phyloP scores from a whole-genome alignment of 2,113 vertebrate genomes.

The Pteropus alecto region DNA sequence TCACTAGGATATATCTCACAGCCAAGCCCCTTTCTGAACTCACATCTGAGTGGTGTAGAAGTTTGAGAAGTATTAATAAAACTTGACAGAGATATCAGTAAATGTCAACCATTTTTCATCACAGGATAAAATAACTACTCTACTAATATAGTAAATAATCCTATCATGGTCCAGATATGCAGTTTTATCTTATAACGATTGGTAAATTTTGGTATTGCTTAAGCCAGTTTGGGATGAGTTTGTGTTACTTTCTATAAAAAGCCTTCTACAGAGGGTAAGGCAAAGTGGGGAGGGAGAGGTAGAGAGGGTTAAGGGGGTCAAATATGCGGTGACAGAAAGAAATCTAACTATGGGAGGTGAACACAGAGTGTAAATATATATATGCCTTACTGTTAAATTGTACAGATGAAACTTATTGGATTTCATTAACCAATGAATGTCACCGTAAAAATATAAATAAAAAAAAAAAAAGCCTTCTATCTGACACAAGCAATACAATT shows the following conservation, averaged over 20 bases:
- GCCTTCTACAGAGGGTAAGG: background rate
- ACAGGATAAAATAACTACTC: background rate
- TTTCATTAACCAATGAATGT: no score
- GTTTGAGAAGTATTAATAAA: background rate
- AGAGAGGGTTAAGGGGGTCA: no score
- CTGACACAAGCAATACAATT: background rate
- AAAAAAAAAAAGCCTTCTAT: background rate
- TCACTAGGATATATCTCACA: background rate
- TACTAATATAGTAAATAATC: background rate
- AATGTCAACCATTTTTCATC: background rate
- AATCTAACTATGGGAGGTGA: no score
- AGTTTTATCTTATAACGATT: background rate
- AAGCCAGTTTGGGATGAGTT: background rate
- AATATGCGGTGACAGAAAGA: no score
- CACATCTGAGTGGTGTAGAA: background rate
- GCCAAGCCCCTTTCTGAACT: background rate
- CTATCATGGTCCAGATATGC: background rate
- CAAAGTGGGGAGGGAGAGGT: no score
- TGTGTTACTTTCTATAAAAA: background rate
- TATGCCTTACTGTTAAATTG: no score
- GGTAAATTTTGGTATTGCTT: background rate
- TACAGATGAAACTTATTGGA: no score
- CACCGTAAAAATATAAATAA: no score
- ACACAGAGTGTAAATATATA: no score
- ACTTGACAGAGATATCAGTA: background rate